Base-by-base conservation (phyloP, 2,113 vertebrate genomes). In the Stigmatopora nigra region DNA sequence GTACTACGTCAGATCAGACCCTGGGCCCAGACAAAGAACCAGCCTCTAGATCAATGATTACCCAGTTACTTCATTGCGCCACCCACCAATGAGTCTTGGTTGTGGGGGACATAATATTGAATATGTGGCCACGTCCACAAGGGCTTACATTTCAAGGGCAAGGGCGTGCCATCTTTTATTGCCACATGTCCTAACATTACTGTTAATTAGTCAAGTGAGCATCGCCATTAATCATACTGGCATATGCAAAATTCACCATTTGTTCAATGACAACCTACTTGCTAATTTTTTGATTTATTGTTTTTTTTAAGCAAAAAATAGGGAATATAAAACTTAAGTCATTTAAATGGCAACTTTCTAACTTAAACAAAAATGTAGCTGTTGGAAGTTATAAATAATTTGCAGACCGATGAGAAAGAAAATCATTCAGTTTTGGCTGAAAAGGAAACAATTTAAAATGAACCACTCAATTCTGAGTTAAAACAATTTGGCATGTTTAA, bases 21-120 rank as follows among this genome's bases (percentile, higher is more conserved):
- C 81, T 78, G 68, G 79, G 74, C 79, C 79, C 74, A 78, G 80
- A 87, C 85, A 87, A 88, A 86, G 83, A 75, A 72, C 70, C 48
- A 19, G 74, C 67, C 75, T 71, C 60, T 19, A 62, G 85, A 88
- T 89, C 88, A 86, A 89, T 89, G 80, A 88, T 88, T 86, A 89
- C 81, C 65, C 75, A 78, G 88, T 89, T 88, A 86, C 81, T 70
- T 80, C 75, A 84, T 79, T 82, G 86, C 79, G 81, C 80, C 78
- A 67, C 76, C 77, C 77, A 77, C 66, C 65, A 47, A 77, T 71
- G 56, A 38, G 80, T 83, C 77, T 66, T 12, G 38, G 38, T 41
- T 68, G 79, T 82, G 69, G 78, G 78, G 71, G 64, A 68, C 67
- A 63, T 72, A 72, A 81, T 66, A 80, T 72, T 31, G 25, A 31